A percentile compares a stretch with the other conserved stretches of the same genome.
These are phyloP conservation scores for Octonoba sinensis DNA, from an alignment of 2,888 invertebrate genomes.

Conservation along the genomic window DNA sequence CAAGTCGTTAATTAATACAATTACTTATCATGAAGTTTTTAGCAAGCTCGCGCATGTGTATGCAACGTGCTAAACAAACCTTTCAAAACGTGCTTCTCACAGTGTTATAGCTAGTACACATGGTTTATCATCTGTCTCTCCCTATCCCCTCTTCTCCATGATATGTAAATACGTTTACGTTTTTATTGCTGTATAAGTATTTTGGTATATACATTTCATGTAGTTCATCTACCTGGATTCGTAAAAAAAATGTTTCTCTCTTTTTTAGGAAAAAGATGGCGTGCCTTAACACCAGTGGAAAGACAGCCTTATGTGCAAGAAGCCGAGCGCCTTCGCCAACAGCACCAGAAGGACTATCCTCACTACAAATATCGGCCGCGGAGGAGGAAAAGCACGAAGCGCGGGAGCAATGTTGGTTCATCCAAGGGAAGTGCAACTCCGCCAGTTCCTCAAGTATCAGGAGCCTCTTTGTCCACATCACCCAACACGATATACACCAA, in stretches of 20 bases:
- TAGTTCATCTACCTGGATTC: not conserved
- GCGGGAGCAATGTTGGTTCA: conserved; percentile 17
- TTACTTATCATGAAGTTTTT: too few relatives aligned
- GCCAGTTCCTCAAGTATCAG: conserved; percentile 33
- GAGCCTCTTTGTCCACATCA: conserved; percentile 18
- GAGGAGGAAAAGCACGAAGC: conserved; percentile 84
- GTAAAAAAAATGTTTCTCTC: conserved; percentile 3
- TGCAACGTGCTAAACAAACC: too few relatives aligned
- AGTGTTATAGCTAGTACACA: too few relatives aligned
- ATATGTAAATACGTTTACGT: too few relatives aligned
- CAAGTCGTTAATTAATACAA: too few relatives aligned
- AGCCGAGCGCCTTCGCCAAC: conserved; percentile 92
- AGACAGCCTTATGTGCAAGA: conserved; percentile 97
- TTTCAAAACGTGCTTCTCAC: too few relatives aligned
- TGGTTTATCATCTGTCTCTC: too few relatives aligned
- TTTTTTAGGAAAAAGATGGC: conserved; percentile 92
- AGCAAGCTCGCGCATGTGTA: too few relatives aligned
- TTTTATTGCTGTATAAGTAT: too few relatives aligned
- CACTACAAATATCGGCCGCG: conserved; percentile 97
- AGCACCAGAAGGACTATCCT: conserved; percentile 97
- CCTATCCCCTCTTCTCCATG: too few relatives aligned
- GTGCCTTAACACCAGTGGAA: conserved; percentile 90
- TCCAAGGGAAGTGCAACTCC: conserved; percentile 5
- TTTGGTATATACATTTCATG: not conserved
- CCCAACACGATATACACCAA: conserved; percentile 44